Evolutionary conservation across 2,113 vertebrate genomes (phyloP), one percentile per base, ranked within the genome.

Genomic region (Rynchops niger): DNA sequence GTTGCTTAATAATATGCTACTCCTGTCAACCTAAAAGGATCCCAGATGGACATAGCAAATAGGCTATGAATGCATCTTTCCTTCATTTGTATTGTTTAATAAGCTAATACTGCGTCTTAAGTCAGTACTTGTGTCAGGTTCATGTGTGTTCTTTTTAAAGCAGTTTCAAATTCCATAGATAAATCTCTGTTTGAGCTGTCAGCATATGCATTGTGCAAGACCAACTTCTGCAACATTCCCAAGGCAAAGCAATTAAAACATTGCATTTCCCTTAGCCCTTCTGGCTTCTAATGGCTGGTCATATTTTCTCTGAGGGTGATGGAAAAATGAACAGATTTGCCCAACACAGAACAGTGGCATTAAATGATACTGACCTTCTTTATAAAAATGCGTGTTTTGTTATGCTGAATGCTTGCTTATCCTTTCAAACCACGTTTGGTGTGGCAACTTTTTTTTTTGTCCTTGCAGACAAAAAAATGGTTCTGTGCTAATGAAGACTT

Each of bases 21-120:
- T 82, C 69, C 81, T 94, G 93, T 95, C 96, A 97, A 56, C 95
- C 91, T 95, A 83, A 95, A 94, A 81, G 38, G 36, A 87, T 93
- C 59, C 95, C 93, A 65, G 50, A 83, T 96, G 95, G 96, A 96
- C 58, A 47, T 11, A 76, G 58, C 71, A 80, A 82, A 94, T 79
- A 82, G 87, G 86, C 85, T 96, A 61, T 4, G 11, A 94, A 70
- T 90, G 66, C 86, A 89, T 90, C 94, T 93, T 93, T 89, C 84
- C 91, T 96, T 94, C 50, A 56, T 97, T 96, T 97, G 94, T 98
- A 95, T 95, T 94, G 86, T 96, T 96, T 97, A 97, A 97, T 97
- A 97, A 98, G 93, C 47, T 81, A 90, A 78, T 90, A 82, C 56
- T 32, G 12, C 82, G 65, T 88, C 88, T 97, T 95, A 91, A 71